Evolutionary conservation across 2,113 vertebrate genomes (phyloP).

Genomic region (Phalacrocorax carbo): DNA sequence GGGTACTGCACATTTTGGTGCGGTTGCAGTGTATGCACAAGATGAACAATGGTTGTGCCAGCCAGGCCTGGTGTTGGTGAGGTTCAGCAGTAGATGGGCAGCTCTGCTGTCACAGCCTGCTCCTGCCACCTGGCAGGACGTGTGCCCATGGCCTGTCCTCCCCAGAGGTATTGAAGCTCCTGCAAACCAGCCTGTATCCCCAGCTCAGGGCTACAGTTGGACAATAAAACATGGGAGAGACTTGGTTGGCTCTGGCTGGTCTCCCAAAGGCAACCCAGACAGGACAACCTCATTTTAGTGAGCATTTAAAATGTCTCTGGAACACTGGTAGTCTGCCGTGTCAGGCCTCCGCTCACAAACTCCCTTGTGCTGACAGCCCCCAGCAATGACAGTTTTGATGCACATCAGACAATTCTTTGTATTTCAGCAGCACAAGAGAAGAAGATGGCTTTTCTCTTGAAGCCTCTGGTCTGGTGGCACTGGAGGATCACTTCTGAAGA

Average conservation of each 20-base stretch:
- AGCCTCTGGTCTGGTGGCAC: not conserved
- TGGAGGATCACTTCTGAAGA: not conserved
- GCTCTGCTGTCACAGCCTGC: not conserved
- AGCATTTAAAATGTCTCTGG: not conserved
- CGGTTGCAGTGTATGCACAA: no score
- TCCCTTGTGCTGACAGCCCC: not conserved
- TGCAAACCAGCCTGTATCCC: not conserved
- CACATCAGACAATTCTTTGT: not conserved
- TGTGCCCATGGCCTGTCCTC: not conserved
- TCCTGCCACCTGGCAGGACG: not conserved
- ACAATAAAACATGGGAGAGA: not conserved
- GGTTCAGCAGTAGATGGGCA: not conserved
- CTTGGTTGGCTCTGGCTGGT: not conserved
- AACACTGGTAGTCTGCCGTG: not conserved
- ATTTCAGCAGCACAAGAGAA: not conserved
- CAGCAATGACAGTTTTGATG: not conserved
- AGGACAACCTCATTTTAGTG: not conserved
- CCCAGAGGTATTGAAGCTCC: not conserved
- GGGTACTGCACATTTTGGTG: not conserved
- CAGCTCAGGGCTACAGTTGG: not conserved
- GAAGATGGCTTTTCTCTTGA: not conserved
- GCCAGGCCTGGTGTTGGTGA: not conserved
- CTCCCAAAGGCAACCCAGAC: not conserved
- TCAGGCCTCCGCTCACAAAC: not conserved
- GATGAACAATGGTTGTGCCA: not conserved